Conservation (phyloP, 2,113 vertebrate genomes). For the Calyptommatus sinebrachiatus region DNA sequence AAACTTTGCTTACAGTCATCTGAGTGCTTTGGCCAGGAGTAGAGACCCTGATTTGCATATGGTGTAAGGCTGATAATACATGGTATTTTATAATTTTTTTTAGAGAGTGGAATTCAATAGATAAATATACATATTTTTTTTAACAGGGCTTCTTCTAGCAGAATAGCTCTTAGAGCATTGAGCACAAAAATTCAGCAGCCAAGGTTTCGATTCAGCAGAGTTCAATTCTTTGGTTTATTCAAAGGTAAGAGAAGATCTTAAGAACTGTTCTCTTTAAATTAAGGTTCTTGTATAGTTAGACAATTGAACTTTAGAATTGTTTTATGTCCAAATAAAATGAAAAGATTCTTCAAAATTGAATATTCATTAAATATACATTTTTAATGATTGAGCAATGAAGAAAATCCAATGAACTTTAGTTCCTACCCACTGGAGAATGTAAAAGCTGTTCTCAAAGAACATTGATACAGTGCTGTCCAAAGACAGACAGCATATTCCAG, state of each 20-base stretch:
- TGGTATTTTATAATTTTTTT: not conserved
- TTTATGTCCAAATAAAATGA: too few species aligned
- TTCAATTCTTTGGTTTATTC: conserved; percentile 46
- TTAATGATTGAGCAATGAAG: too few species aligned
- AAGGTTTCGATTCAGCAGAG: conserved; percentile 51
- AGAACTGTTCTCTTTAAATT: too few species aligned
- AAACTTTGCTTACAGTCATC: conserved; percentile 60
- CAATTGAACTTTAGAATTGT: too few species aligned
- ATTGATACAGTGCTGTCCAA: too few species aligned
- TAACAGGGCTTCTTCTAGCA: conserved; percentile 63
- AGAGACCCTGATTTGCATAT: conserved; percentile 58
- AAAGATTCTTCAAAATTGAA: too few species aligned
- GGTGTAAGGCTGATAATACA: conserved; percentile 54
- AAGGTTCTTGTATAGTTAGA: too few species aligned
- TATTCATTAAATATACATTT: too few species aligned
- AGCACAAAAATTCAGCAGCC: conserved; percentile 49
- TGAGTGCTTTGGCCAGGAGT: conserved; percentile 57
- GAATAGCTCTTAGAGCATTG: conserved; percentile 56
- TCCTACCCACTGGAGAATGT: too few species aligned
- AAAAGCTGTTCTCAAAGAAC: too few species aligned
- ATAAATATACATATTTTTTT: conserved; percentile 5
- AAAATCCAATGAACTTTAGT: too few species aligned
- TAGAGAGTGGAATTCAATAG: not conserved
- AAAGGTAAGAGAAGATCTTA: conserved; percentile 50
- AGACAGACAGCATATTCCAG: too few species aligned